A percentile compares a stretch with the other conserved stretches of the same genome.
Conservation (phyloP, 1,140 invertebrate species). For the Anoplophora glabripennis region DNA sequence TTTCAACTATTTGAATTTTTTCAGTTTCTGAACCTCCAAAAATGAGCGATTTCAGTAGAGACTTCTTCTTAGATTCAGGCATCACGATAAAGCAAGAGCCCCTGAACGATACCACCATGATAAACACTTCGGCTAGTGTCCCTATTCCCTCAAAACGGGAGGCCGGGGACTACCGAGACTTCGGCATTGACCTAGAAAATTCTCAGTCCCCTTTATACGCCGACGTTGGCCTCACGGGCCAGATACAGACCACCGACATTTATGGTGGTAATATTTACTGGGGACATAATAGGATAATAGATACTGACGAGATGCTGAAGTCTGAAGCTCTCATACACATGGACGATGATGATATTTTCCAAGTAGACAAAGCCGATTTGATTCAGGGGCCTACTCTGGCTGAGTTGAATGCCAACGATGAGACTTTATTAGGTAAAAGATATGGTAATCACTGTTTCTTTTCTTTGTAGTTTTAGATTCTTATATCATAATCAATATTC, state of each 20-base stretch:
- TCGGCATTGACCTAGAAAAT: constrained; percentile 53
- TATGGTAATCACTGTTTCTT: constrained; percentile 2
- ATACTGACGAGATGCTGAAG: constrained; percentile 49
- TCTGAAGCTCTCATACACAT: constrained; percentile 65
- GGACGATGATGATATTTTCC: constrained; percentile 87
- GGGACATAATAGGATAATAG: constrained; percentile 28
- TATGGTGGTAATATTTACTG: constrained; percentile 33
- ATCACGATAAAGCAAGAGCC: constrained; percentile 53
- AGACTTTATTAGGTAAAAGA: constrained; percentile 56
- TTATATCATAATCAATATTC: no score
- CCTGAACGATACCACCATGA: constrained; percentile 38
- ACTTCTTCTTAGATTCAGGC: constrained; percentile 50
- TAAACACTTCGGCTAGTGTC: constrained; percentile 55
- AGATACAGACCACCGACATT: constrained; percentile 50
- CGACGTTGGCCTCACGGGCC: constrained; percentile 33
- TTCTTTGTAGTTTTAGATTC: not conserved
- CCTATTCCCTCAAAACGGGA: constrained; percentile 54
- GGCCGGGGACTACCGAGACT: constrained; percentile 51
- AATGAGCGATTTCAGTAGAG: constrained; percentile 45
- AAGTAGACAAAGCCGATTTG: constrained; percentile 83
- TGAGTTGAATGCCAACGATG: constrained; percentile 82
- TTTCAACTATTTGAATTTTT: no score
- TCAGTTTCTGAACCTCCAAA: not conserved
- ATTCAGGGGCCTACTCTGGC: constrained; percentile 77
- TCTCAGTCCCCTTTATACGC: constrained; percentile 49